These are phyloP conservation scores for Eristalis arbustorum DNA, from an alignment of 2,888 invertebrate genomes.

Conservation along the genomic window DNA sequence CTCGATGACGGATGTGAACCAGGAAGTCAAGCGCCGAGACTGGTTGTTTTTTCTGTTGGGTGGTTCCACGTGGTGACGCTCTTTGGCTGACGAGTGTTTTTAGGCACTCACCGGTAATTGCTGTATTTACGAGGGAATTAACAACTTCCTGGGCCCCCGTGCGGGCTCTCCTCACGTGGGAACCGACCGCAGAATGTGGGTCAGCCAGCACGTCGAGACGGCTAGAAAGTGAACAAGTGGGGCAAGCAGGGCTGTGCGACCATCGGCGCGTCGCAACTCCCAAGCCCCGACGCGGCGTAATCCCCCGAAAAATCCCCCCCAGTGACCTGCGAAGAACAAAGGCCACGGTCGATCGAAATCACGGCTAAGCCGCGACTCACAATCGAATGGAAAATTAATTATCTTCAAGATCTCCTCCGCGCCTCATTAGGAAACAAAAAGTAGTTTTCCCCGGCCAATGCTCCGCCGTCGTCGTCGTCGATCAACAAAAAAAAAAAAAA, in stretches of 20 bases:
- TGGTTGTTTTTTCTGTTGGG: neutral
- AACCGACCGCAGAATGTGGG: neutral
- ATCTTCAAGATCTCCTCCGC: neutral
- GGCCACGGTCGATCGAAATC: neutral
- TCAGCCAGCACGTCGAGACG: neutral
- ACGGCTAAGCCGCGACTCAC: neutral
- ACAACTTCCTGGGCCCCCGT: conserved; percentile 7
- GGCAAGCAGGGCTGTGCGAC: no score
- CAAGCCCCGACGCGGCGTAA: neutral
- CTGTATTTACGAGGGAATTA: neutral
- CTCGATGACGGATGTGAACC: conserved; percentile 14
- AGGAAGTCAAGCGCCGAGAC: conserved; percentile 16
- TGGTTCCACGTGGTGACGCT: neutral
- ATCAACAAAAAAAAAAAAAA: no score
- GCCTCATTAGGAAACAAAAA: neutral
- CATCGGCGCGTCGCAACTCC: neutral
- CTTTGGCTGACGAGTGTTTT: neutral
- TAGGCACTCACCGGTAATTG: neutral
- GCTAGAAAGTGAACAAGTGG: no score
- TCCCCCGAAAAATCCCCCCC: neutral
- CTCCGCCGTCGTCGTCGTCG: neutral
- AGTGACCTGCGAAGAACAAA: neutral
- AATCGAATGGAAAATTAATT: conserved; percentile 52
- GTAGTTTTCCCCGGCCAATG: neutral
- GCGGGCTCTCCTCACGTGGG: neutral